Conservation (phyloP, 2,113 vertebrate species). For the Amazona guildingii region DNA sequence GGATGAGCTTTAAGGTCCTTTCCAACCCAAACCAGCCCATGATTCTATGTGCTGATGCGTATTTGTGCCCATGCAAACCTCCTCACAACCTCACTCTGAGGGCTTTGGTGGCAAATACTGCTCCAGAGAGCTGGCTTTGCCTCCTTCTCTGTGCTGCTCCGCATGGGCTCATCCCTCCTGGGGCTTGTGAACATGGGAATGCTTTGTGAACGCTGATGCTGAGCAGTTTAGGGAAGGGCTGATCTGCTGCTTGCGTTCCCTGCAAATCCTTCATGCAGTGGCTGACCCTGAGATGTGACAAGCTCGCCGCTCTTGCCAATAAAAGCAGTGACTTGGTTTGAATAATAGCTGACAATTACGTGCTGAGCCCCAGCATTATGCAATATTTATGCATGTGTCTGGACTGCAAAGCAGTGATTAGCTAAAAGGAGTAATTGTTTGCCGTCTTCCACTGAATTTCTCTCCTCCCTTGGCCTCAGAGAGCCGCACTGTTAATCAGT, state of each 20-base stretch:
- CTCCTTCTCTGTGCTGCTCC: not conserved
- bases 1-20: not conserved
- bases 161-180: not conserved
- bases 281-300: not conserved
- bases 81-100: rapidly evolving
- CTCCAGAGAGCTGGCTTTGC: not conserved
- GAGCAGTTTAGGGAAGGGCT: not conserved
- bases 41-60: not conserved
- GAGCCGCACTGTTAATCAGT: conserved; percentile 38
- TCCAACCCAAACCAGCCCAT: not conserved
- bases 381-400: conserved; percentile 65
- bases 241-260: not conserved
- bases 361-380: conserved; percentile 41
- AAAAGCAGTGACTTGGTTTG: conserved; percentile 4
- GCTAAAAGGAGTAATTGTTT: conserved; percentile 68
- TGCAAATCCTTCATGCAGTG: not conserved
- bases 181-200: rapidly evolving
- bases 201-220: not conserved
- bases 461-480: conserved; percentile 39
- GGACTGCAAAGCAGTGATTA: conserved; percentile 70
- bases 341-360: conserved; percentile 67
- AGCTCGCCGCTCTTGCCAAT: conserved; percentile 32
- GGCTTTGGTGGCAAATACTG: not conserved
- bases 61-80: rapidly evolving
- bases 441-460: conserved; percentile 31